Evolutionary conservation across 2,797 vertebrate genomes (phyloP), one percentile per base, ranked within the genome.

Genomic region (Lithobates pipiens): DNA sequence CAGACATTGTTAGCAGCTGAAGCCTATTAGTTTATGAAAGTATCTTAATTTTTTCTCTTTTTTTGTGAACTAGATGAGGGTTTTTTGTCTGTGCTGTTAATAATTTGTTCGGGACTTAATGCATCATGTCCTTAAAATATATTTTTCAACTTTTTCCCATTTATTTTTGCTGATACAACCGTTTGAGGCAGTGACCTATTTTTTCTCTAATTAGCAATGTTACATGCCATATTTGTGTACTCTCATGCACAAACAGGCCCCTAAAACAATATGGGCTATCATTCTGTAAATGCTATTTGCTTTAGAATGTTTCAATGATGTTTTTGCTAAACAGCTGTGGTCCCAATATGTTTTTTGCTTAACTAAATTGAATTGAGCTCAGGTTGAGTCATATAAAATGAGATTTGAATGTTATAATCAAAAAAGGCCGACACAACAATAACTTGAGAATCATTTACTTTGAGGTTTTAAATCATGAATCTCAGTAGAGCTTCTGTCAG

Each of bases 1-100:
- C 81, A 87, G 76, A 83, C 76, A 87, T 83, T 87, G 85, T 87
- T 83, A 87, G 85, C 85, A 87, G 85, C 85, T 87, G 85, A 83
- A 87, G 76, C 63, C 76, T 83, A 87, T 83, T 87, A 75, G 81
- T 87, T 83, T 83, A 87, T 87, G 76, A 80, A 79, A 67, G 76
- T 75, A 85, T 85, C 67, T 79, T 77, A 46, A 77, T 77, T 73
- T 82, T 76, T 76, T 70, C 27, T 71, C 42, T 57, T 77, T 67
- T 67, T 65, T 57, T 86, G 76, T 69, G 13, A n/a, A 63, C 82
- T 83, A 76, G 81, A 83, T 79, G n/a, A 27, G 27, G 72, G 73
- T 36, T 65, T 63, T 85, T 83, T 76, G 76, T 80, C 44, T 80
- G 42, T 73, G 67, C 18, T 63, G 34, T 39, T 39, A 15, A 25